Conservation (phyloP, 2,888 invertebrate species). For the Morpho helenor region DNA sequence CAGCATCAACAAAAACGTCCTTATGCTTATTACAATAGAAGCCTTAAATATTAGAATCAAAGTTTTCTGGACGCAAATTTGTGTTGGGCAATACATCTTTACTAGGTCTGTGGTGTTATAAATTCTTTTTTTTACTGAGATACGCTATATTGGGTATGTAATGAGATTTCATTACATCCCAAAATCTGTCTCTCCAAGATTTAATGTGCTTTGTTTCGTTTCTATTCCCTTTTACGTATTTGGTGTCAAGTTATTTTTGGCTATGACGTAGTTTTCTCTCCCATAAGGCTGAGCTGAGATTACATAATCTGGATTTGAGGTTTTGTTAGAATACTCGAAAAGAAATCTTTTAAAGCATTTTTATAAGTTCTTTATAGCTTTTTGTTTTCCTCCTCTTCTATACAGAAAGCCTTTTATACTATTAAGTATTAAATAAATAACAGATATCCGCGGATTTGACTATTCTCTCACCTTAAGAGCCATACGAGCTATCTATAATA, state of each 20-base stretch:
- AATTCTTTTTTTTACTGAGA: conserved; percentile 32
- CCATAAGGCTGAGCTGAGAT: background rate
- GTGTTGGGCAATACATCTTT: conserved; percentile 10
- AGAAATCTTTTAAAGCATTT: too few relatives aligned
- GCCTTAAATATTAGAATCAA: background rate
- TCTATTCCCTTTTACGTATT: conserved; percentile 12
- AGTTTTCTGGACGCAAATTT: background rate
- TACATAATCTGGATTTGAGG: background rate
- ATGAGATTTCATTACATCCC: conserved; percentile 54
- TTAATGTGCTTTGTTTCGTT: conserved; percentile 34
- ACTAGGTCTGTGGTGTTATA: conserved; percentile 27
- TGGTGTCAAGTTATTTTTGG: conserved; percentile 13
- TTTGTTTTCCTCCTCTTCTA: too few relatives aligned
- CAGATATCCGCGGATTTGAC: too few relatives aligned
- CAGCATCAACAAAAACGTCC: conserved; percentile 12
- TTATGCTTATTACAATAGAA: conserved; percentile 17
- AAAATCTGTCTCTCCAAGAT: conserved; percentile 37
- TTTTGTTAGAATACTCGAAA: background rate
- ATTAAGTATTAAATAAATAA: too few relatives aligned
- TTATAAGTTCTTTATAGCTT: too few relatives aligned
- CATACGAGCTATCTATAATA: too few relatives aligned
- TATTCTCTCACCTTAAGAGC: too few relatives aligned
- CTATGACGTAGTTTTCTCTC: conserved; percentile 1
- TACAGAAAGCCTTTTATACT: background rate
- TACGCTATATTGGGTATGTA: conserved; percentile 41